Evolutionary conservation across 2,797 vertebrate genomes (phyloP).

Genomic region (Peromyscus melanophrys): DNA sequence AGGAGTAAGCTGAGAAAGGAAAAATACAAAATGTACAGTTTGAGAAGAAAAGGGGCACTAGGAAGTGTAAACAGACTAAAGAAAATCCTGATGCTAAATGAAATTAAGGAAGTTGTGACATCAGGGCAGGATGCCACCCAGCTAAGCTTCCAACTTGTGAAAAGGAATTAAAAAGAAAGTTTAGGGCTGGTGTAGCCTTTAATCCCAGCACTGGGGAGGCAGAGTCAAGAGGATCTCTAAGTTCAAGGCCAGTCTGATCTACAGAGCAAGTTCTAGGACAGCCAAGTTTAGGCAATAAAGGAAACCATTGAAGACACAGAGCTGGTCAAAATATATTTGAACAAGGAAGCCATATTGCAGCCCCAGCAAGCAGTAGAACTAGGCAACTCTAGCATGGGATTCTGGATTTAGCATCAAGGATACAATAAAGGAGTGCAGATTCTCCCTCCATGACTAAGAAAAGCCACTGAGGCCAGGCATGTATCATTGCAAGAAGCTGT

Average conservation of each 20-base stretch:
- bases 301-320: not conserved
- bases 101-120: not conserved
- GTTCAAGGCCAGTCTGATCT: not conserved
- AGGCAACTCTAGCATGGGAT: not conserved
- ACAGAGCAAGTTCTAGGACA: not conserved
- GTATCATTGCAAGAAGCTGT: not conserved
- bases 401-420: not conserved
- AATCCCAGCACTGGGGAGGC: not conserved
- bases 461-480: not conserved
- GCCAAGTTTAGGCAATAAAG: not conserved
- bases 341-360: not conserved
- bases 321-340: not conserved
- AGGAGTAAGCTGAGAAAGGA: not conserved
- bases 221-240: not conserved
- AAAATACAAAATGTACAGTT: not conserved
- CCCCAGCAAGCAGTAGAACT: not conserved
- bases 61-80: too few relatives aligned
- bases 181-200: not conserved
- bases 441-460: not conserved
- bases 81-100: not conserved
- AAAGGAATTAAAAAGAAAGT: not conserved
- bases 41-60: not conserved
- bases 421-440: not conserved
- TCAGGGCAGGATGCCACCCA: not conserved
- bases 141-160: not conserved